These are phyloP conservation scores for Euproctis similis DNA, from an alignment of 2,888 invertebrate genomes.

Conservation along the genomic window DNA sequence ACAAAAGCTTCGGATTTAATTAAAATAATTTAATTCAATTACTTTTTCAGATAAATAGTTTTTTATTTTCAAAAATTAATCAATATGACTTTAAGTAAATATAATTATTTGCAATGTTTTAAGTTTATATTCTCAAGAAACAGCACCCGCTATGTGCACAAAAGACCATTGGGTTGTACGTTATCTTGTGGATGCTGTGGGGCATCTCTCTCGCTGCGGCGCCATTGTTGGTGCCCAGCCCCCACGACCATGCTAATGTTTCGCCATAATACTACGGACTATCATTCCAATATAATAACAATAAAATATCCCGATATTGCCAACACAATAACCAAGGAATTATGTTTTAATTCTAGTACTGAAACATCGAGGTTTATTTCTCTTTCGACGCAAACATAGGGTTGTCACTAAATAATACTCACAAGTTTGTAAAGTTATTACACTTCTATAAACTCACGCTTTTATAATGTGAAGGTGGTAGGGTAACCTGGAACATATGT, in stretches of 20 bases:
- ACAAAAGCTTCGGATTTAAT: no score
- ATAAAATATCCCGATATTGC: conserved; percentile 26
- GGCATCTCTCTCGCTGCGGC: conserved; percentile 34
- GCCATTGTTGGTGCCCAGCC: conserved; percentile 31
- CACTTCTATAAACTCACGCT: no score
- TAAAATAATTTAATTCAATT: no score
- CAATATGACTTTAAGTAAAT: no score
- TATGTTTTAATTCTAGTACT: conserved; percentile 25
- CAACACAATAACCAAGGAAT: conserved; percentile 14
- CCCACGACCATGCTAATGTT: conserved; percentile 26
- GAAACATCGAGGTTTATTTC: not conserved
- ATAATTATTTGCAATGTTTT: no score
- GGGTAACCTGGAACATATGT: no score
- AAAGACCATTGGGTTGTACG: conserved; percentile 22
- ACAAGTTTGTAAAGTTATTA: no score
- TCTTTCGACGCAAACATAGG: not conserved
- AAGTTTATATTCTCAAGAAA: no score
- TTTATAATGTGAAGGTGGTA: no score
- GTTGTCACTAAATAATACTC: no score
- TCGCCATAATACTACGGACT: conserved; percentile 14
- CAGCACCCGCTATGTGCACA: conserved; percentile 23
- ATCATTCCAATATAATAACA: conserved; percentile 24
- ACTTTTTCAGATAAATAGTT: no score
- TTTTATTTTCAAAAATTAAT: no score
- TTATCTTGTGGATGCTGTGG: conserved; percentile 41